Percentiles rank a stretch among this genome's conserved stretches.
Evolutionary conservation across 2,888 invertebrate species (phyloP).

Genomic region (Drosophila subquinaria): DNA sequence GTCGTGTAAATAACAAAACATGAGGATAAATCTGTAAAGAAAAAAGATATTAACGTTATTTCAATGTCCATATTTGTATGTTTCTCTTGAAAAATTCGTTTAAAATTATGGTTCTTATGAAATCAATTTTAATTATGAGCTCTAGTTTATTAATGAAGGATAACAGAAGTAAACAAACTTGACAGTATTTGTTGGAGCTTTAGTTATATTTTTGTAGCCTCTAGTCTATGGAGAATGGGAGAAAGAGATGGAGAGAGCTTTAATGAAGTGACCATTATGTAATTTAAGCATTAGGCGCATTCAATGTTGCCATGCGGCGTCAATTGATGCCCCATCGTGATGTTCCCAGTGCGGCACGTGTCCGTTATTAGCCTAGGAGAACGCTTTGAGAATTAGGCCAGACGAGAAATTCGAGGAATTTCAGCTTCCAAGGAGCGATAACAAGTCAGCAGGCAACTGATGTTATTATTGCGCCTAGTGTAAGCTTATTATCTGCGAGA

Average conservation of each 20-base stretch:
- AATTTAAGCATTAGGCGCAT: conserved; percentile 18
- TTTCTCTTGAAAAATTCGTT: no score
- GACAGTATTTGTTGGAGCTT: neutral
- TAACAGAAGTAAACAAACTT: neutral
- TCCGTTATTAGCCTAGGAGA: conserved; percentile 47
- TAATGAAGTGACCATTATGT: conserved; percentile 38
- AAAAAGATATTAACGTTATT: no score
- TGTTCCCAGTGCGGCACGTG: conserved; percentile 49
- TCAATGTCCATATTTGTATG: no score
- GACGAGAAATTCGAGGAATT: conserved; percentile 2
- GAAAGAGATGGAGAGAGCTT: neutral
- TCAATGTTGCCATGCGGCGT: conserved; percentile 28
- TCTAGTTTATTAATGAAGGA: neutral
- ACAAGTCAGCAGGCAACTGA: conserved; percentile 2
- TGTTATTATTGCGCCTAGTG: conserved; percentile 3
- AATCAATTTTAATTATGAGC: neutral
- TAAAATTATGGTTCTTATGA: no score
- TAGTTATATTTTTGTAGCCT: neutral
- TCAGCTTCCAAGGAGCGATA: conserved; percentile 1
- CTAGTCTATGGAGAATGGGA: neutral
- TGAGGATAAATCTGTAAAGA: no score
- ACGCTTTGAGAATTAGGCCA: neutral
- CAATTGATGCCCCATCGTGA: conserved; percentile 25
- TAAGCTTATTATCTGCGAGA: conserved; percentile 13
- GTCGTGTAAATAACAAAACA: neutral